Conservation (phyloP, 2,888 invertebrate genomes). For the Tyria jacobaeae region DNA sequence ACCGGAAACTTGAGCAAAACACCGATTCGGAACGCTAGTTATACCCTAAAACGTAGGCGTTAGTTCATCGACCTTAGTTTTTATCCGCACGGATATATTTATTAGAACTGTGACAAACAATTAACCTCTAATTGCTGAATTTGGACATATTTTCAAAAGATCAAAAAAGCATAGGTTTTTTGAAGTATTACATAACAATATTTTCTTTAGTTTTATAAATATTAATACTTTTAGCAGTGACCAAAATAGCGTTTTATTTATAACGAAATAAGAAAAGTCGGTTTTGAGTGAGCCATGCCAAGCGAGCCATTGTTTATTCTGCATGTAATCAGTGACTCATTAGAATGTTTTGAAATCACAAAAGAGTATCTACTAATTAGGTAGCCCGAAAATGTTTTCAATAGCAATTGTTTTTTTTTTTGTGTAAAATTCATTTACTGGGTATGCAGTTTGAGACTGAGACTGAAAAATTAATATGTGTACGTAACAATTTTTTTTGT, state of each 20-base stretch:
- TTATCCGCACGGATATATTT: slow-evolving; percentile 23
- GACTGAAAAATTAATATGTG: too few species aligned
- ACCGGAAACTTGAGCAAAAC: slow-evolving; percentile 57
- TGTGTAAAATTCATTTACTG: too few species aligned
- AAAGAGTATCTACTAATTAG: neutral
- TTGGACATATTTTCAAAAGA: slow-evolving; percentile 24
- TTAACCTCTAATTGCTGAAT: slow-evolving; percentile 36
- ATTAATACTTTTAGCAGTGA: too few species aligned
- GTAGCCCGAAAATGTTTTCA: neutral
- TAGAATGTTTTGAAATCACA: neutral
- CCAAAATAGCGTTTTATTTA: neutral
- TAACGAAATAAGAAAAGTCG: neutral
- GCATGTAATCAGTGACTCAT: neutral
- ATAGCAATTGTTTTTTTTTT: neutral
- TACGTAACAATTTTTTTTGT: neutral
- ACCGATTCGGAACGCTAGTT: slow-evolving; percentile 61
- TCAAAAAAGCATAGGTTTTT: neutral
- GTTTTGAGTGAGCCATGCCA: neutral
- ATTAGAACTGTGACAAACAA: slow-evolving; percentile 37
- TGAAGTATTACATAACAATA: neutral
- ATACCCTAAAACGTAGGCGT: slow-evolving; percentile 52
- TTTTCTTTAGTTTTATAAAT: neutral
- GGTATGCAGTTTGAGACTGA: neutral
- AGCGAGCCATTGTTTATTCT: neutral
- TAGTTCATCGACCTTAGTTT: slow-evolving; percentile 40